These are phyloP conservation scores for Hirtodrosophila duncani DNA, from an alignment of 2,888 invertebrate genomes.

Conservation along the genomic window DNA sequence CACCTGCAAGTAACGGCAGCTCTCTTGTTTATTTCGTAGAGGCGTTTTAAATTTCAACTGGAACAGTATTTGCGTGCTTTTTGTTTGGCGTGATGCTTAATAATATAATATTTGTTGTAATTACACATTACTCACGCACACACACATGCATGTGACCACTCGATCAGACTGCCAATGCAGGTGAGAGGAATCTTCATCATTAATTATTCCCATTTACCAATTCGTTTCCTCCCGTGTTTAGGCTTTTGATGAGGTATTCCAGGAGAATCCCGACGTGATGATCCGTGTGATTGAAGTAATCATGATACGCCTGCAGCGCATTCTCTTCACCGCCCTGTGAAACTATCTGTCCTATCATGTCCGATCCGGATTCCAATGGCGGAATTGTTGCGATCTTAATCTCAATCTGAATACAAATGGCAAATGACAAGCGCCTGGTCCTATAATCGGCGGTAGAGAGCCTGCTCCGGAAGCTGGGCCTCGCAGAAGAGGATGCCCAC, in stretches of 20 bases:
- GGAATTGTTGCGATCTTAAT: too few relatives aligned
- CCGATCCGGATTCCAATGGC: too few relatives aligned
- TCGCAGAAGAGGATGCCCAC: constrained; percentile 84
- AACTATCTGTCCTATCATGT: constrained; percentile 90
- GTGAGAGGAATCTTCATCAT: too few relatives aligned
- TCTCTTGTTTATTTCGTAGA: constrained; percentile 43
- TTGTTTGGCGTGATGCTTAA: constrained; percentile 1
- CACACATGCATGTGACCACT: neutral
- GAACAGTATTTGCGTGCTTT: constrained; percentile 36
- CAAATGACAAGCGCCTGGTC: constrained; percentile 73
- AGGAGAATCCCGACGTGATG: constrained; percentile 96
- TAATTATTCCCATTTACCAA: neutral
- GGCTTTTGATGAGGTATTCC: constrained; percentile 93
- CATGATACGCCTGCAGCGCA: constrained; percentile 97
- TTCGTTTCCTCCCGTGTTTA: constrained; percentile 11
- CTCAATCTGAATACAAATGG: constrained; percentile 32
- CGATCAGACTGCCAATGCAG: constrained; percentile 91
- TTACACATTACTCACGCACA: too few relatives aligned
- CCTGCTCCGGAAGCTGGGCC: constrained; percentile 87
- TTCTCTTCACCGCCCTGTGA: constrained; percentile 98
- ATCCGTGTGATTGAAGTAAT: constrained; percentile 97
- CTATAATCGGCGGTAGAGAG: constrained; percentile 87
- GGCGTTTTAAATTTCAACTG: constrained; percentile 45
- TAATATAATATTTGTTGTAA: too few relatives aligned
- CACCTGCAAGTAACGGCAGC: too few relatives aligned